Evolutionary conservation across 2,797 vertebrate species (phyloP), one percentile per base, ranked within the genome.

Genomic region (Syngnathus rostellatus): DNA sequence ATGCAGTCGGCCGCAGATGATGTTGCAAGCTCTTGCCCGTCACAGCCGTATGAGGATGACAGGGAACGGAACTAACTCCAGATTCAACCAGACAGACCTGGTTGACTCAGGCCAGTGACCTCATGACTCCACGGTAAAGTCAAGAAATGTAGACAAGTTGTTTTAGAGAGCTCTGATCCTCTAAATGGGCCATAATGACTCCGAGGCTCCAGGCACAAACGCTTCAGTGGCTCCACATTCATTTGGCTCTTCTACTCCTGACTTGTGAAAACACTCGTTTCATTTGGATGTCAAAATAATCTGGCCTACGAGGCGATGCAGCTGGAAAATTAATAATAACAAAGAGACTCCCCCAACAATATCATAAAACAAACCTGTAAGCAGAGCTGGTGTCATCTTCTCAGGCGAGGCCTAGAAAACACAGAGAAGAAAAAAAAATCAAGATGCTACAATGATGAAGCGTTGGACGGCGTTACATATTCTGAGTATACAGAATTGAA

Each of bases 101-200:
- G 80, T 83, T 74, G 80, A 80, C 81, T 83, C 64, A 69, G 71
- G 57, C 63, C 72, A 67, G 75, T 8, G 40, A 74, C 67, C 76
- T 77, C 64, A 73, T 76, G 72, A 76, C 73, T 79, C 63, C 77
- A 77, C 67, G 72, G 80, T 74, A 75, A 80, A 68, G 76, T 78
- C 63, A 80, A 84, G 67, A 79, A 73, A 73, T 74, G 71, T 66
- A 76, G 77, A 79, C 83, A 68, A 79, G 88, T 86, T 88, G 84
- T 87, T 88, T 87, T 84, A 84, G 75, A 68, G 77, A 84, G 68
- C 71, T 77, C 60, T 76, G 75, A 72, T 79, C 78, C 77, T 80
- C 79, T 85, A 82, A 86, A 87, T 80, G 79, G 78, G 72, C 70
- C 68, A 75, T 85, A 86, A 87, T 83, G 79, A 85, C 79, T 72